These are phyloP conservation scores for Petrosia ficiformis DNA, from an alignment of 37 sponge, comb jelly and placozoan genomes.

Conservation along the genomic window DNA sequence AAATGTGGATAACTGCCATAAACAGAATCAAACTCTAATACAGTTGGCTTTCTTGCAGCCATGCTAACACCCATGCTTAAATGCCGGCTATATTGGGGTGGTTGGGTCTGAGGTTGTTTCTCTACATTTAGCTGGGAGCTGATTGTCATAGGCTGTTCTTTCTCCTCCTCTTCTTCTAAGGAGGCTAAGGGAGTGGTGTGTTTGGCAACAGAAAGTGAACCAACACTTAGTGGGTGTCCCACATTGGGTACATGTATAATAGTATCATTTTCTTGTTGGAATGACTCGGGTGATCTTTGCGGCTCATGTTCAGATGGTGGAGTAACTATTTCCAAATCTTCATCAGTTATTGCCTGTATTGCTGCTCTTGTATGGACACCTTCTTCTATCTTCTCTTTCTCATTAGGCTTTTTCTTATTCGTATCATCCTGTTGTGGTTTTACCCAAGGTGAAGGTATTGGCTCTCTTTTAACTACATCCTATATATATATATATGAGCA, in stretches of 20 bases:
- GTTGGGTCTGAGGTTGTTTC: background rate
- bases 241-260: too few relatives aligned
- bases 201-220: too few relatives aligned
- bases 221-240: background rate
- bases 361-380: background rate
- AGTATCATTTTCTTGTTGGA: too few relatives aligned
- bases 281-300: too few relatives aligned
- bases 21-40: background rate
- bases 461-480: background rate
- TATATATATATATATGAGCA: background rate
- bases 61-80: background rate
- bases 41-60: background rate
- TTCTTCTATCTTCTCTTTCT: background rate
- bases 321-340: background rate
- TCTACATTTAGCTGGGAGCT: background rate
- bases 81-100: background rate
- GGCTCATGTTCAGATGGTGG: background rate
- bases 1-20: background rate
- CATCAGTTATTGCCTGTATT: background rate
- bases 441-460: background rate
- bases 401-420: too few relatives aligned
- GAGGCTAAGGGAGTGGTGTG: constrained; percentile 3
- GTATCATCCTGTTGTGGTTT: too few relatives aligned
- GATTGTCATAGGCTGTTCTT: background rate
- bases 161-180: background rate